Evolutionary conservation across 2,888 invertebrate species (phyloP).

Genomic region (Gastracanthus pulcherrimus): DNA sequence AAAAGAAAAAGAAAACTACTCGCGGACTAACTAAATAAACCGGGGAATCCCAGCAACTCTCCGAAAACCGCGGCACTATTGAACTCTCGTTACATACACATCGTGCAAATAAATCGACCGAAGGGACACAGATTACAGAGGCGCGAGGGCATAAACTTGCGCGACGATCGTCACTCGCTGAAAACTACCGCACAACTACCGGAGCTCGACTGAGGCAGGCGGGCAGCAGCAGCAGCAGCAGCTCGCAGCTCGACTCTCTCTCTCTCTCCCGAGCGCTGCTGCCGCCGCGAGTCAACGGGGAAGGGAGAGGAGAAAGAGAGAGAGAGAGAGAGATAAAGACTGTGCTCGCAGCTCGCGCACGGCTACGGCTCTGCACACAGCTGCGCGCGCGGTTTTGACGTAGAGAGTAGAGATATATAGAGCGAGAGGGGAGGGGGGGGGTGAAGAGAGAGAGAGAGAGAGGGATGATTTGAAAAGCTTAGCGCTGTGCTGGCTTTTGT

Average conservation of each 20-base stretch:
- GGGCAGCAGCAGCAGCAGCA: background rate
- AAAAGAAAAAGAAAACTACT: too few relatives aligned
- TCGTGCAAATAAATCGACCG: background rate
- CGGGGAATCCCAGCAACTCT: too few relatives aligned
- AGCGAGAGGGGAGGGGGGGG: background rate
- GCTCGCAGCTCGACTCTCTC: background rate
- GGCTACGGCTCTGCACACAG: background rate
- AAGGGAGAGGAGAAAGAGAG: background rate
- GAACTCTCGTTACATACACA: background rate
- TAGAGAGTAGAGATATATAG: too few relatives aligned
- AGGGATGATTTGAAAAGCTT: slow-evolving; percentile 43
- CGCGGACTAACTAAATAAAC: too few relatives aligned
- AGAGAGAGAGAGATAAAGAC: background rate
- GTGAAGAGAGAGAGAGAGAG: slow-evolving; percentile 20
- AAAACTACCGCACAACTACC: slow-evolving; percentile 17
- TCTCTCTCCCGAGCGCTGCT: background rate
- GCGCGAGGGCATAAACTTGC: background rate
- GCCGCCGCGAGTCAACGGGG: background rate
- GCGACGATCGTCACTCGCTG: background rate
- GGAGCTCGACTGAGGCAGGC: background rate
- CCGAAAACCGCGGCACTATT: too few relatives aligned
- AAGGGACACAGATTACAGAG: slow-evolving; percentile 1
- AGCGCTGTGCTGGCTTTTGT: background rate
- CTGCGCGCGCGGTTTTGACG: too few relatives aligned
- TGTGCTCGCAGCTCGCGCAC: slow-evolving; percentile 36